These are phyloP conservation scores for Zaprionus africanus DNA, from an alignment of 1,140 invertebrate species.

Conservation along the genomic window DNA sequence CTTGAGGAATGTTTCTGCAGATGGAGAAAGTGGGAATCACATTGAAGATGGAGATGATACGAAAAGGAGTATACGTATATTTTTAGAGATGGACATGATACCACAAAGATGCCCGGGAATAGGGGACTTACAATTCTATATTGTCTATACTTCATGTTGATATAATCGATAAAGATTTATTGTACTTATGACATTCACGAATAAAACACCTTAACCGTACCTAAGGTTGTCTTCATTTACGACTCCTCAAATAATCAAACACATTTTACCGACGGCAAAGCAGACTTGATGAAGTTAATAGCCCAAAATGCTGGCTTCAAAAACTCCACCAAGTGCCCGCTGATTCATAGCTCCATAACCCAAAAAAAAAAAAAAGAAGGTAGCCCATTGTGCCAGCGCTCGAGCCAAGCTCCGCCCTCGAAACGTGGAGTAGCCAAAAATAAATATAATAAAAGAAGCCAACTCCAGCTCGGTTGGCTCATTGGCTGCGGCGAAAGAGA, in stretches of 20 bases:
- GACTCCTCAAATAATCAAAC: background rate
- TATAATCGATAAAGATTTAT: no score
- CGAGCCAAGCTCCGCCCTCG: constrained; percentile 67
- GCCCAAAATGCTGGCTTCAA: constrained; percentile 30
- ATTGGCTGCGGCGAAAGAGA: constrained; percentile 55
- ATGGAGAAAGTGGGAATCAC: no score
- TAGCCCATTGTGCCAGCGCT: constrained; percentile 52
- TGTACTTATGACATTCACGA: no score
- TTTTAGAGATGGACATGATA: no score
- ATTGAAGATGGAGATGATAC: no score
- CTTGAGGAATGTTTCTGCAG: background rate
- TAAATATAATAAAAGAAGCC: constrained; percentile 33
- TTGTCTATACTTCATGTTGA: no score
- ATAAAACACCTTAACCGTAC: no score
- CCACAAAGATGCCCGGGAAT: no score
- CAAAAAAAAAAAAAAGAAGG: constrained; percentile 41
- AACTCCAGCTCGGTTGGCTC: constrained; percentile 51
- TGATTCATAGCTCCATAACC: constrained; percentile 52
- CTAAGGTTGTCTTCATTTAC: no score
- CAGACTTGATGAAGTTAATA: background rate
- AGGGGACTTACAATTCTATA: no score
- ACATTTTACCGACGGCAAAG: background rate
- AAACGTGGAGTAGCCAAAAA: constrained; percentile 41
- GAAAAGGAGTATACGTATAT: no score
- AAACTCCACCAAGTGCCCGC: constrained; percentile 55